Conservation (phyloP, 2,888 invertebrate species). For the Trachelus tabidus region DNA sequence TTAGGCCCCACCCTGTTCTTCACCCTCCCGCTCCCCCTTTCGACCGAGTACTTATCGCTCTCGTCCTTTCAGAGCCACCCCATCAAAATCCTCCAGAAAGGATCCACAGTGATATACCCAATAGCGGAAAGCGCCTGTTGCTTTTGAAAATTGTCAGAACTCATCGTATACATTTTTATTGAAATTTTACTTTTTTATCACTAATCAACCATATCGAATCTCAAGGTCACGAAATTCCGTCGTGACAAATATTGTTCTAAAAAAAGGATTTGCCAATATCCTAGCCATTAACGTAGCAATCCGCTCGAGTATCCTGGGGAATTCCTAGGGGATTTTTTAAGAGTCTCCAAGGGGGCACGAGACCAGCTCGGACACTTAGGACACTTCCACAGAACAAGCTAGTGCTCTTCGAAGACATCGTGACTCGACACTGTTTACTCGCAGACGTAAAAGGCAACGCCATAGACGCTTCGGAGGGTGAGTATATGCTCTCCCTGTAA, state of each 20-base stretch:
- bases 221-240: no score
- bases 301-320: neutral
- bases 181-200: neutral
- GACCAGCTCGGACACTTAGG: neutral
- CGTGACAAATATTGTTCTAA: neutral
- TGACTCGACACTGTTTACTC: neutral
- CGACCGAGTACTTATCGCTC: slow-evolving; percentile 31
- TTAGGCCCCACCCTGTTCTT: slow-evolving; percentile 31
- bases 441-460: neutral
- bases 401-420: slow-evolving; percentile 1
- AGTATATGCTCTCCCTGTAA: neutral
- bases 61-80: slow-evolving; percentile 4
- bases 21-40: slow-evolving; percentile 35
- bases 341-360: neutral
- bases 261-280: neutral
- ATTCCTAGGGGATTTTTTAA: neutral
- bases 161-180: neutral
- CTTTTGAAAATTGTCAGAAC: neutral
- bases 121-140: neutral
- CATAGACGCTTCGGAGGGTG: neutral
- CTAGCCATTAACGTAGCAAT: neutral
- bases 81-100: neutral
- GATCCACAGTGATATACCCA: neutral
- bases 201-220: neutral
- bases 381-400: neutral